These are phyloP conservation scores for Tonatia bakeri DNA, from an alignment of 2,113 vertebrate genomes.

Conservation along the genomic window DNA sequence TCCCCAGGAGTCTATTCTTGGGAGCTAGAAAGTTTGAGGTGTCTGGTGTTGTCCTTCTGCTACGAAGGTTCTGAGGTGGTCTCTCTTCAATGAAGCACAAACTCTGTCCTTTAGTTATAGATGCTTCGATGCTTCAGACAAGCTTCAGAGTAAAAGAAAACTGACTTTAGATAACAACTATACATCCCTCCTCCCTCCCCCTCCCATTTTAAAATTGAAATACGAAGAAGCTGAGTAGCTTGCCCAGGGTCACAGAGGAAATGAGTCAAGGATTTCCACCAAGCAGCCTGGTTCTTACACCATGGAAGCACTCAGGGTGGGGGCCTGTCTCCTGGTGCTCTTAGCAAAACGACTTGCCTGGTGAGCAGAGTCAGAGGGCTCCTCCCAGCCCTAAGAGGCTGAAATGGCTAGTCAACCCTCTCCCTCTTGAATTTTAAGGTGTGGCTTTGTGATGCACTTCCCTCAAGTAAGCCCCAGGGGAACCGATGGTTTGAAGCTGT, in stretches of 20 bases:
- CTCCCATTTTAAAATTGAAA: neutral
- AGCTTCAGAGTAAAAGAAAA: neutral
- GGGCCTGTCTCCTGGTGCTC: neutral
- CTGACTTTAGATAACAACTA: neutral
- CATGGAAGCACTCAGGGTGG: fast-evolving
- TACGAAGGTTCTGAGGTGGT: neutral
- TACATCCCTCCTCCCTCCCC: too few relatives aligned
- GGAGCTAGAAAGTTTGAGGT: neutral
- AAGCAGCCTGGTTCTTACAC: too few relatives aligned
- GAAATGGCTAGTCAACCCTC: neutral
- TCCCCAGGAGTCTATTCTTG: neutral
- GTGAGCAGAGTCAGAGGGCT: neutral
- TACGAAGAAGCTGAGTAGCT: neutral
- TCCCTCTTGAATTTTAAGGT: neutral
- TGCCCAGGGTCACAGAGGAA: neutral
- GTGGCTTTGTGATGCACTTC: neutral
- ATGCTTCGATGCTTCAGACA: neutral
- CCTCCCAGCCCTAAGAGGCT: neutral
- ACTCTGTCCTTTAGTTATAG: neutral
- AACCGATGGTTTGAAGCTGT: neutral
- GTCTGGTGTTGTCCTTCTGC: neutral
- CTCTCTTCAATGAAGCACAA: neutral
- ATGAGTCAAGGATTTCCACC: neutral
- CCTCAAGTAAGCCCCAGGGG: neutral
- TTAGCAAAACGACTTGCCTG: neutral